Evolutionary conservation across 2,113 vertebrate genomes (phyloP).

Genomic region (Sprattus sprattus): DNA sequence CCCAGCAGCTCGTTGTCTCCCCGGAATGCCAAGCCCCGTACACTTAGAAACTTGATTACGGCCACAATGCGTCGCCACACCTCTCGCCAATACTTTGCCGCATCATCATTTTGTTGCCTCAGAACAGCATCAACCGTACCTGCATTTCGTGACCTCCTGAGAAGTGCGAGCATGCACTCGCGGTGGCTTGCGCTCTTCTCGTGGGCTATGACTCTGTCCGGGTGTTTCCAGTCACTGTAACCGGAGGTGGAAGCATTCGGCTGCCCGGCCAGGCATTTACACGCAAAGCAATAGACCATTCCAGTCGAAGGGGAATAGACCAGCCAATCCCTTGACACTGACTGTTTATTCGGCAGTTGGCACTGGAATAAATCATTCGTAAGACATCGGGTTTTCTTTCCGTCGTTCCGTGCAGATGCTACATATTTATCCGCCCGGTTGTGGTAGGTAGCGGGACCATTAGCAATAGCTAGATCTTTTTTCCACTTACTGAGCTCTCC

Average conservation of each 20-base stretch:
- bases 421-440: no score
- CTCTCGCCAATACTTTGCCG: conserved; percentile 17
- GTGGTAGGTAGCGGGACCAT: no score
- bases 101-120: conserved; percentile 7
- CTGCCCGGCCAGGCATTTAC: conserved; percentile 31
- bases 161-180: no score
- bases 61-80: conserved; percentile 32
- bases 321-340: conserved; percentile 18
- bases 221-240: conserved; percentile 28
- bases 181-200: conserved; percentile 12
- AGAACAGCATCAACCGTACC: conserved; percentile 12
- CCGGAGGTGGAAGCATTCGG: neutral
- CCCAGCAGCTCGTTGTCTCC: conserved; percentile 22
- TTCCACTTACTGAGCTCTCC: no score
- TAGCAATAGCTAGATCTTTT: no score
- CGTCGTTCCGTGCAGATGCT: no score
- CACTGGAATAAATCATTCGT: conserved; percentile 10
- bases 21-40: conserved; percentile 19
- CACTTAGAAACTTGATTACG: conserved; percentile 35
- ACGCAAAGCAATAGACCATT: conserved; percentile 27
- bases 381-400: neutral
- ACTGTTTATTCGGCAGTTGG: conserved; percentile 25
- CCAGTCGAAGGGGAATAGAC: conserved; percentile 31
- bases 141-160: neutral
- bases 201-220: conserved; percentile 2